Conservation (phyloP, 2,113 vertebrate species). For the Gymnobelideus leadbeateri region DNA sequence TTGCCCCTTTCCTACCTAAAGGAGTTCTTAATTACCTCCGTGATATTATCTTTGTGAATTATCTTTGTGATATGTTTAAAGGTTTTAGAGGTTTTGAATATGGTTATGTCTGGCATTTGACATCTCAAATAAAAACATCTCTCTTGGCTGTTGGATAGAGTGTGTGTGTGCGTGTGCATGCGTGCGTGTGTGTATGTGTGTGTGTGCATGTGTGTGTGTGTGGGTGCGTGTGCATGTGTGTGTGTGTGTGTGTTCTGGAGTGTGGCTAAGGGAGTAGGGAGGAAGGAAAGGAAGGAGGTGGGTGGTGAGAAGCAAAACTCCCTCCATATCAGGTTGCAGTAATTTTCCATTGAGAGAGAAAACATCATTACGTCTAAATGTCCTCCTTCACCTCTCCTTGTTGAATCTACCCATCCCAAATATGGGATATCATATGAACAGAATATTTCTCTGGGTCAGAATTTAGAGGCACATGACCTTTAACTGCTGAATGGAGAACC, state of each 20-base stretch:
- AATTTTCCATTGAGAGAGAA: slow-evolving; percentile 5
- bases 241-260: neutral
- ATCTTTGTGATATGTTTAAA: neutral
- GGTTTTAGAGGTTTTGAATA: neutral
- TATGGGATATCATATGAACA: slow-evolving; percentile 44
- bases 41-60: neutral
- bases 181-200: neutral
- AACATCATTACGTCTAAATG: neutral
- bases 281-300: neutral
- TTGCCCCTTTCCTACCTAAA: neutral
- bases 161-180: neutral
- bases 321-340: slow-evolving; percentile 21
- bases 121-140: neutral
- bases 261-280: neutral
- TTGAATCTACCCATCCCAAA: slow-evolving; percentile 29
- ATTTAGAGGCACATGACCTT: slow-evolving; percentile 26
- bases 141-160: slow-evolving; percentile 29
- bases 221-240: neutral
- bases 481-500: slow-evolving; percentile 9
- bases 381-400: neutral
- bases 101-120: neutral
- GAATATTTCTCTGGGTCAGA: slow-evolving; percentile 32
- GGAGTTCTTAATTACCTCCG: neutral
- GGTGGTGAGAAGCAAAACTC: slow-evolving; percentile 11
- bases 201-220: neutral